phyloP scores from a whole-genome alignment of 1,140 invertebrate species.

The Cherax destructor region DNA sequence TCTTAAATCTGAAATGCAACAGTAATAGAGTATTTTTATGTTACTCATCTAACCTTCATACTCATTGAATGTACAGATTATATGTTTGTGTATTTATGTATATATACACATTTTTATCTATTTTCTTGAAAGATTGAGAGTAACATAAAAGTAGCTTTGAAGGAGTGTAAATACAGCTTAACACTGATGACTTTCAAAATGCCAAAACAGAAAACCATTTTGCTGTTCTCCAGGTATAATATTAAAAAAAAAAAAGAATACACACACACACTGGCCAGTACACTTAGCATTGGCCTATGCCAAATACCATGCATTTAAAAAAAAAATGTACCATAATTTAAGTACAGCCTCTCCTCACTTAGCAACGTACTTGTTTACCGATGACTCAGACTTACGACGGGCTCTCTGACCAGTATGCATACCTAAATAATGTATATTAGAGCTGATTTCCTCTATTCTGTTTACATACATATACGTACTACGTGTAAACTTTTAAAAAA shows the following conservation, averaged over 20 bases:
- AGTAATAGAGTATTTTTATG: neutral
- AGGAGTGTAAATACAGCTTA: neutral
- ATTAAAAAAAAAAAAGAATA: neutral
- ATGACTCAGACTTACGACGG: no score
- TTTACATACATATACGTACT: no score
- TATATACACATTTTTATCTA: conserved; percentile 12
- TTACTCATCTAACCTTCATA: neutral
- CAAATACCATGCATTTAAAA: conserved; percentile 7
- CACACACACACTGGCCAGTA: conserved; percentile 21
- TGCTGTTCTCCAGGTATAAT: neutral
- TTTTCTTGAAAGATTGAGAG: neutral
- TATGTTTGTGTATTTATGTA: conserved; percentile 3
- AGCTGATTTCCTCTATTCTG: no score
- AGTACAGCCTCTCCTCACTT: no score
- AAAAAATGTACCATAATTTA: neutral
- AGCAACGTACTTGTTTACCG: no score
- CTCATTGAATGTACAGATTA: neutral
- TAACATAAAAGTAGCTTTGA: neutral
- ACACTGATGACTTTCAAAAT: neutral
- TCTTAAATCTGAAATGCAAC: neutral
- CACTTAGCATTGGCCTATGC: conserved; percentile 1
- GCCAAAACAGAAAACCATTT: no score
- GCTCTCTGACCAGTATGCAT: no score
- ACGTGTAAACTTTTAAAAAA: no score
- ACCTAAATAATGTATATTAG: no score